Evolutionary conservation across 2,888 invertebrate species (phyloP).

Genomic region (Oscheius onirici): DNA sequence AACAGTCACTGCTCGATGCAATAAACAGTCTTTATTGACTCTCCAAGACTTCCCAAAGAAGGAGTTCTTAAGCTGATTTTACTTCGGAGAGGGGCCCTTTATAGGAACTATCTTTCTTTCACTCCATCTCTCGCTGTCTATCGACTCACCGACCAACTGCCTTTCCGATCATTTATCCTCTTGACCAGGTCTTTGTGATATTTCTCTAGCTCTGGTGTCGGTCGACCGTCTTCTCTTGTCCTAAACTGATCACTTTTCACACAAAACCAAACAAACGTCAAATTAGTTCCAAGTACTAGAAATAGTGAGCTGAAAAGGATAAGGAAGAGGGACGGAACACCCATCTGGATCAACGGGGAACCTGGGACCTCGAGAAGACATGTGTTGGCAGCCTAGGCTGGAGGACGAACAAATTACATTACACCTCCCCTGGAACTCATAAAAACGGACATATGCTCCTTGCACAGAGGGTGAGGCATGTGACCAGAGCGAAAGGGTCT

Average conservation of each 20-base stretch:
- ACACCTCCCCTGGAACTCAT: not conserved
- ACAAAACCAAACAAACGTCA: not conserved
- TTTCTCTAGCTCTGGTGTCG: conserved; percentile 24
- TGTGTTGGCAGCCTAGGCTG: not conserved
- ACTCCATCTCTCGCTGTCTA: no score
- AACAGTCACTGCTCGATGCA: no score
- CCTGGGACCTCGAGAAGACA: not conserved
- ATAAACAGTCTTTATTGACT: no score
- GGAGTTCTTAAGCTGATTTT: no score
- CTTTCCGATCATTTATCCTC: not conserved
- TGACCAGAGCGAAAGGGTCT: no score
- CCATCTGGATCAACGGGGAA: not conserved
- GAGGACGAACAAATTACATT: not conserved
- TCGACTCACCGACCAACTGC: not conserved
- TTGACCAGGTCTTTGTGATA: conserved; percentile 21
- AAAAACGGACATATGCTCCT: conserved; percentile 3
- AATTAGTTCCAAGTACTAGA: not conserved
- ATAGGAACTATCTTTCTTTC: no score
- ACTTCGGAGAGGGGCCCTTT: no score
- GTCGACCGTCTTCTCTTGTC: conserved; percentile 3
- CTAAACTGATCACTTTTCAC: not conserved
- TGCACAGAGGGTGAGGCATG: no score
- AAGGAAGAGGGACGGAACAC: not conserved
- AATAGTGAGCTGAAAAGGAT: not conserved
- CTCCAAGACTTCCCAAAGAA: no score